Percentiles rank a stretch among this genome's conserved stretches.
These are phyloP conservation scores for Latrodectus elegans DNA, from an alignment of 2,888 invertebrate genomes.

Conservation along the genomic window DNA sequence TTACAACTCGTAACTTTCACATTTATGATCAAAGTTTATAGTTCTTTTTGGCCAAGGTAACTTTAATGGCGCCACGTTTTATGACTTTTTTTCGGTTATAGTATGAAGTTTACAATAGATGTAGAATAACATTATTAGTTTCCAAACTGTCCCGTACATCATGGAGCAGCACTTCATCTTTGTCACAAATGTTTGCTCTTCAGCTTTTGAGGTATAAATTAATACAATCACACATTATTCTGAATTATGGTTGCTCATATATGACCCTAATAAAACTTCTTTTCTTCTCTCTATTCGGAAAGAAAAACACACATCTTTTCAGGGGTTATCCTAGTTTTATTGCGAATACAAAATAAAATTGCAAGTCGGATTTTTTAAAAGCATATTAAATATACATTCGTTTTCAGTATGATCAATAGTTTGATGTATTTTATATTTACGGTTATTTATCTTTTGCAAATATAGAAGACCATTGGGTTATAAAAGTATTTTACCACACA, in stretches of 20 bases:
- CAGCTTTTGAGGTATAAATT: neutral
- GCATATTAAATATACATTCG: neutral
- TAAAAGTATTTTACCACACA: too few relatives aligned
- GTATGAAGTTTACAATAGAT: conserved; percentile 56
- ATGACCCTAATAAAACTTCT: conserved; percentile 7
- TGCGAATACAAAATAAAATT: neutral
- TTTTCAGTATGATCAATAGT: too few relatives aligned
- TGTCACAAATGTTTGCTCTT: conserved; percentile 29
- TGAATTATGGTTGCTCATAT: conserved; percentile 21
- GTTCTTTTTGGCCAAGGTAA: conserved; percentile 60
- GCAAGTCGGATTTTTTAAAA: neutral
- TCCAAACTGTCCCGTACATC: conserved; percentile 43
- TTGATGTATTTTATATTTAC: too few relatives aligned
- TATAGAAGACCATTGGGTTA: too few relatives aligned
- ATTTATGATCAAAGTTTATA: conserved; percentile 64
- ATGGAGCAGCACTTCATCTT: conserved; percentile 47
- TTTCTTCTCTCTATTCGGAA: neutral
- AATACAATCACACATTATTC: conserved; percentile 7
- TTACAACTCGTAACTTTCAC: conserved; percentile 64
- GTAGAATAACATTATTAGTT: conserved; percentile 61
- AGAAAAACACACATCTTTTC: neutral
- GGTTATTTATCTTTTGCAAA: too few relatives aligned
- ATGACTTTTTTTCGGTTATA: conserved; percentile 62
- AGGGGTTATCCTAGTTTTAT: neutral
- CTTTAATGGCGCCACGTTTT: conserved; percentile 59